Conservation (phyloP, 2,888 invertebrate species). For the Icerya purchasi region DNA sequence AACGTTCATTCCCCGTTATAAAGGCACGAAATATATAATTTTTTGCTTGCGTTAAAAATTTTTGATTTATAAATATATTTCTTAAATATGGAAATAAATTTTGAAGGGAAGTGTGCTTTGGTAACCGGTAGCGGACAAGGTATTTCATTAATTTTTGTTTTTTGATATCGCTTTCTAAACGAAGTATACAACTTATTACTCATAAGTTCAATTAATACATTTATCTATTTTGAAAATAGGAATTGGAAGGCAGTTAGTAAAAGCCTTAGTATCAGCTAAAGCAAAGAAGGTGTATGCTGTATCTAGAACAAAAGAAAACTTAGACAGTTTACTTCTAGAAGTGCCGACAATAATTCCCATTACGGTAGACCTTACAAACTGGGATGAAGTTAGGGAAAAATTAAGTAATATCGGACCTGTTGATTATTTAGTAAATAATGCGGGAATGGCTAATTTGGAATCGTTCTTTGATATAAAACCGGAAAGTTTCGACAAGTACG, state of each 20-base stretch:
- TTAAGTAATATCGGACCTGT: slow-evolving; percentile 37
- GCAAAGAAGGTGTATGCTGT: slow-evolving; percentile 9
- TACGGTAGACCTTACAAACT: slow-evolving; percentile 49
- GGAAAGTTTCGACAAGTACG: slow-evolving; percentile 49
- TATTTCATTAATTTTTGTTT: slow-evolving; percentile 3
- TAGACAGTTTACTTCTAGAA: slow-evolving; percentile 6
- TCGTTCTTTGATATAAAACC: slow-evolving; percentile 45
- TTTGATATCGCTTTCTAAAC: too few species aligned
- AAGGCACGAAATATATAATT: too few species aligned
- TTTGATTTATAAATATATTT: too few species aligned
- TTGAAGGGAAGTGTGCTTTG: slow-evolving; percentile 13
- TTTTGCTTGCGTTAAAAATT: too few species aligned
- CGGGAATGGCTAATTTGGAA: slow-evolving; percentile 46
- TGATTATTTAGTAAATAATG: slow-evolving; percentile 75
- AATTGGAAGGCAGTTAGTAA: slow-evolving; percentile 3
- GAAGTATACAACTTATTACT: background rate
- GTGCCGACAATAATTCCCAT: slow-evolving; percentile 34
- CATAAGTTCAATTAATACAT: background rate
- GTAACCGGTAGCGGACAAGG: slow-evolving; percentile 13
- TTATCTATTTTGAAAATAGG: background rate
- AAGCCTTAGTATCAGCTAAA: slow-evolving; percentile 6
- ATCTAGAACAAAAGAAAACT: slow-evolving; percentile 5
- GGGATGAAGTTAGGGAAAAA: slow-evolving; percentile 46
- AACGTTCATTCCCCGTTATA: too few species aligned
- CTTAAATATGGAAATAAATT: slow-evolving; percentile 10